These are phyloP conservation scores for Garra rufa DNA, from an alignment of 2,113 vertebrate species.

Conservation along the genomic window DNA sequence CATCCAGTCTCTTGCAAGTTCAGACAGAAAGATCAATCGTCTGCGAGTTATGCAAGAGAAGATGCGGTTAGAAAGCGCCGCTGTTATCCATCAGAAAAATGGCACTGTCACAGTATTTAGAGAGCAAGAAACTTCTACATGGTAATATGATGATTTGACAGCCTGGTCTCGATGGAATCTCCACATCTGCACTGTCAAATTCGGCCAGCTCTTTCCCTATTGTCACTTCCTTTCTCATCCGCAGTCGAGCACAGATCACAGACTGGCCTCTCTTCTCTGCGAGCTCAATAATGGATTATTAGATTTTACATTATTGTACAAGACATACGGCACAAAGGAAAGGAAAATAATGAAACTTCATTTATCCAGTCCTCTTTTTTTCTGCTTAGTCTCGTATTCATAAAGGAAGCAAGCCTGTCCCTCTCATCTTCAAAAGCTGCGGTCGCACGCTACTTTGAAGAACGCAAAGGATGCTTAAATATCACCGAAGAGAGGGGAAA, in stretches of 20 bases:
- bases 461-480: slow-evolving; percentile 69
- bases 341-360: slow-evolving; percentile 55
- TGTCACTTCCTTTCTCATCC: slow-evolving; percentile 38
- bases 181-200: slow-evolving; percentile 53
- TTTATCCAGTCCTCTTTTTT: slow-evolving; percentile 36
- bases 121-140: slow-evolving; percentile 44
- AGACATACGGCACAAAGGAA: slow-evolving; percentile 44
- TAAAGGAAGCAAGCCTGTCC: slow-evolving; percentile 18
- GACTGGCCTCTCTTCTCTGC: slow-evolving; percentile 30
- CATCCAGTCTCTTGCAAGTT: slow-evolving; percentile 50
- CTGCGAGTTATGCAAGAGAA: slow-evolving; percentile 69
- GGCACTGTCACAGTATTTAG: slow-evolving; percentile 60
- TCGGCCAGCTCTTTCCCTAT: slow-evolving; percentile 50
- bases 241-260: slow-evolving; percentile 48
- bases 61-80: slow-evolving; percentile 71
- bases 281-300: slow-evolving; percentile 46
- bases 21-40: slow-evolving; percentile 65
- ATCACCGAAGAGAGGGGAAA: slow-evolving; percentile 58
- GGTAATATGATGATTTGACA: slow-evolving; percentile 66
- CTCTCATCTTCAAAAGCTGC: slow-evolving; percentile 56
- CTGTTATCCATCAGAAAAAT: slow-evolving; percentile 74
- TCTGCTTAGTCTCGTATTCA: slow-evolving; percentile 33
- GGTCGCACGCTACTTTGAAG: slow-evolving; percentile 62
- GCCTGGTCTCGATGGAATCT: slow-evolving; percentile 60
- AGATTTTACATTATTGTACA: slow-evolving; percentile 56